Base-by-base conservation (phyloP, 2,797 vertebrate genomes). In the Phataginus tricuspis region DNA sequence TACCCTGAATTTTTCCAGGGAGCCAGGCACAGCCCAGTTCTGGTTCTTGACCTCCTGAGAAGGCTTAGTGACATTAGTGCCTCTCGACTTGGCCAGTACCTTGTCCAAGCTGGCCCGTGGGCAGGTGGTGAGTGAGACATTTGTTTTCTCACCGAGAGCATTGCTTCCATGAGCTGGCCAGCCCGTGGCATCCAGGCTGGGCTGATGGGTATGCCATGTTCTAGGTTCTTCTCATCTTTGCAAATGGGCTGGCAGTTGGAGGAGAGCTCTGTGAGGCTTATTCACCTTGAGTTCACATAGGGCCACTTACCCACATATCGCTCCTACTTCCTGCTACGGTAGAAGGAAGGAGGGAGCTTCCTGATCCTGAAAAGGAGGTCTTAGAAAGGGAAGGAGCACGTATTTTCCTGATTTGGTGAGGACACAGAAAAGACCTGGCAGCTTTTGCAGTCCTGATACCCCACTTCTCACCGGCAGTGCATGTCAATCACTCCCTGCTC, bases 401-500 rank as follows among this genome's bases (percentile, higher is more conserved):
- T n/a, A 13, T 39, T n/a, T 87, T 66, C 21, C 39, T n/a, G 66
- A 64, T 1, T 49, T 12, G 4, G 34, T 5, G 19, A 34, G 83
- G 69, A 45, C 13, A 3, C 0, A 3, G n/a, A 25, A 15, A 21
- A 3, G 29, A 9, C 59, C 49, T 18, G 53, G 64, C 9, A 2
- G 69, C 49, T 37, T 55, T 19, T 7, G 29, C 21, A 12, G 55
- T 37, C 68, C n/a, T 4, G 19, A 25, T 1, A 9, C 45, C 57
- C 51, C 79, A 80, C 82, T 77, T 72, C 55, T 72, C 27, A 5
- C 1, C 8, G 86, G 95, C 34, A 4, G 61, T 90, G 45, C 7
- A 13, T 29, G 27, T 6, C 13, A 13, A 10, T 19, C 39, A 31
- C 5, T 2, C 29, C 16, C 11, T 0, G 2, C 3, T 15, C 25